Evolutionary conservation across 2,888 invertebrate genomes (phyloP).

Genomic region (Gerris lacustris): DNA sequence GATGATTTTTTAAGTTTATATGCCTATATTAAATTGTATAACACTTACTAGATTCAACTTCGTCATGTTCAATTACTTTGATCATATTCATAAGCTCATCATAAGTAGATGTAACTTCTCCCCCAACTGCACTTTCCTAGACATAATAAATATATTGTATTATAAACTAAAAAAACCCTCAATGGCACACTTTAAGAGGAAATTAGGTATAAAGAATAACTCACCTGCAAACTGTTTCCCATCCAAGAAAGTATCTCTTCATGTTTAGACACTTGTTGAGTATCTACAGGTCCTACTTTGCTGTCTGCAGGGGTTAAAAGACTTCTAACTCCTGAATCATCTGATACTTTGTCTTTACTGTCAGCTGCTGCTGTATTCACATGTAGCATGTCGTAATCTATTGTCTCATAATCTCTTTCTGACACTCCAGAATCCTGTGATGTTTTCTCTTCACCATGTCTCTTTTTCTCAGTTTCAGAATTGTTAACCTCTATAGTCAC

Average conservation of each 20-base stretch:
- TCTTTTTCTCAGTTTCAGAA: conserved; percentile 5
- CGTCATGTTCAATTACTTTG: conserved; percentile 40
- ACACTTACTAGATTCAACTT: conserved; percentile 29
- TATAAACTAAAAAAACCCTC: neutral
- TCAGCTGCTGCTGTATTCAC: neutral
- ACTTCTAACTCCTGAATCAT: conserved; percentile 10
- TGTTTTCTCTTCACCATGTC: neutral
- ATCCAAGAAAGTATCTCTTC: conserved; percentile 26
- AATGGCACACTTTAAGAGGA: neutral
- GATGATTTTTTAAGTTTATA: too few species aligned
- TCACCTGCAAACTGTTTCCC: conserved; percentile 17
- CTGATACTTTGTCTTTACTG: conserved; percentile 8
- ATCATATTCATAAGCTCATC: conserved; percentile 41
- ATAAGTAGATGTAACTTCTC: conserved; percentile 32
- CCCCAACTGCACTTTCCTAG: conserved; percentile 28
- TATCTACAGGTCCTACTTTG: conserved; percentile 8
- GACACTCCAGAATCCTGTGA: neutral
- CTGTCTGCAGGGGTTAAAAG: neutral
- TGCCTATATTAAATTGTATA: too few species aligned
- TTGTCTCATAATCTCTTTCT: neutral
- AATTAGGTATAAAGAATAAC: neutral
- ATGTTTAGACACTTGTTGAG: conserved; percentile 16
- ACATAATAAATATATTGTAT: conserved; percentile 7
- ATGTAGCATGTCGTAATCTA: neutral
- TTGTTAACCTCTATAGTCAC: neutral